Evolutionary conservation across 2,888 invertebrate genomes (phyloP).

Genomic region (Xestia xanthographa): DNA sequence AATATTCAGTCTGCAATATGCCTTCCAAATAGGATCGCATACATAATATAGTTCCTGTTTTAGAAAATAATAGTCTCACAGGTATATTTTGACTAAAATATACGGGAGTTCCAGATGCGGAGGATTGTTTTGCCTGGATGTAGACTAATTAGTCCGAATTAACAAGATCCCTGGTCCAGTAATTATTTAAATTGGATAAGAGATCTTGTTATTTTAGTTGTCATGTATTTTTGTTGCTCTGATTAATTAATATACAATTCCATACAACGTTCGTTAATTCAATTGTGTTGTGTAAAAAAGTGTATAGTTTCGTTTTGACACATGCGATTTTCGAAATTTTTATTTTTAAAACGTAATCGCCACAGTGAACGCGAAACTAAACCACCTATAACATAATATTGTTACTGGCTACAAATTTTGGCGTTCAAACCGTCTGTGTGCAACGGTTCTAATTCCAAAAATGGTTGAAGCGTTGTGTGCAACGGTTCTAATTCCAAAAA

Average conservation of each 20-base stretch:
- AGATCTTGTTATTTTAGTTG: not conserved
- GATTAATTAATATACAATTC: not conserved
- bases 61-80: constrained; percentile 12
- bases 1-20: constrained; percentile 59
- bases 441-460: constrained; percentile 2
- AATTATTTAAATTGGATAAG: not conserved
- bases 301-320: not conserved
- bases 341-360: not conserved
- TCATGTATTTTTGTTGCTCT: not conserved
- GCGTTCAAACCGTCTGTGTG: not conserved
- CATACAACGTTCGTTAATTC: not conserved
- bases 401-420: not conserved
- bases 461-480: no score
- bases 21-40: constrained; percentile 49
- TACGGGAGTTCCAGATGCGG: constrained; percentile 2
- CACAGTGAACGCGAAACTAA: not conserved
- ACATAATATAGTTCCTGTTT: constrained; percentile 41
- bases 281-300: not conserved
- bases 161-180: not conserved
- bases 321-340: not conserved
- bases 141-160: not conserved
- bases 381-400: not conserved
- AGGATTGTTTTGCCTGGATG: constrained; percentile 16
- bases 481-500: constrained; percentile 1
- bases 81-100: constrained; percentile 23